Conservation (phyloP, 2,888 invertebrate genomes). For the Cotesia congregata region DNA sequence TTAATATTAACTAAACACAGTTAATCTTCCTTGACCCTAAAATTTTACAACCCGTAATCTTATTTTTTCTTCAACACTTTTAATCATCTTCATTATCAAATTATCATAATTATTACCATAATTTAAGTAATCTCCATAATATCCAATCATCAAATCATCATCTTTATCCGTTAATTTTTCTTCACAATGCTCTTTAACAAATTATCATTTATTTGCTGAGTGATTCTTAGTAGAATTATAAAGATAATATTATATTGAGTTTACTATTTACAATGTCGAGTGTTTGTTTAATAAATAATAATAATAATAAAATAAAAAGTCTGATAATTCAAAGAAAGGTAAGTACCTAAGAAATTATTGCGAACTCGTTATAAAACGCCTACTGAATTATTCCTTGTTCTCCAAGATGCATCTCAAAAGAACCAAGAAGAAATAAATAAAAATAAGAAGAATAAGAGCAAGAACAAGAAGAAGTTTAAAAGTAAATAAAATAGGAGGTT, state of each 20-base stretch:
- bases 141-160: not conserved
- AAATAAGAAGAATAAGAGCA: not conserved
- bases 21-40: not conserved
- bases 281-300: not conserved
- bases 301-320: not conserved
- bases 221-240: not conserved
- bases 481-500: slow-evolving; percentile 17
- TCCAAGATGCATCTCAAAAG: not conserved
- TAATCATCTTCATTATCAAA: not conserved
- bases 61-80: not conserved
- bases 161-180: not conserved
- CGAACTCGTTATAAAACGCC: not conserved
- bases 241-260: not conserved
- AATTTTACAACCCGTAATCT: not conserved
- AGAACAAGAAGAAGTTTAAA: slow-evolving; percentile 12
- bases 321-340: not conserved
- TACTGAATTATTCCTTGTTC: not conserved
- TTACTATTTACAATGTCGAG: not conserved
- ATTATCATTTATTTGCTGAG: not conserved
- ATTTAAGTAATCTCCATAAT: not conserved
- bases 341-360: not conserved
- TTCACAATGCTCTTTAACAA: not conserved
- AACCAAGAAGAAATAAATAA: not conserved
- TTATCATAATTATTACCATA: not conserved
- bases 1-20: not conserved